Conservation (phyloP, 1,140 invertebrate species). For the Zeugodacus cucurbitae region DNA sequence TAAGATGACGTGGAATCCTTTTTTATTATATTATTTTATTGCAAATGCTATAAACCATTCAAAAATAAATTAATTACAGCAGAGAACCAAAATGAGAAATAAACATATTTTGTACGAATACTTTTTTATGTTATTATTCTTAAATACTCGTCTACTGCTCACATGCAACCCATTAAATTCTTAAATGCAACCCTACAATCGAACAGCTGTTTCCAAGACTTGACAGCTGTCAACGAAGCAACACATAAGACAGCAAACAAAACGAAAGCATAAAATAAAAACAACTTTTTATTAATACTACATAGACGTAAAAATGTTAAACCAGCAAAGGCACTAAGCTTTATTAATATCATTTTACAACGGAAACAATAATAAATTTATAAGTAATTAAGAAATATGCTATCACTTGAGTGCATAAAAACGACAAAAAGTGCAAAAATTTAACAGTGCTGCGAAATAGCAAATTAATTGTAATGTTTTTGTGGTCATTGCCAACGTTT, state of each 20-base stretch:
- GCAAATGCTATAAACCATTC: neutral
- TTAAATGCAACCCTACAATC: neutral
- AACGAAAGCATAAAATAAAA: neutral
- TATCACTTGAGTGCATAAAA: neutral
- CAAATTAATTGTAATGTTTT: neutral
- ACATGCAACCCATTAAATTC: neutral
- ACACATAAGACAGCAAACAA: neutral
- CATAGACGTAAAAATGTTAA: neutral
- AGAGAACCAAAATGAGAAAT: neutral
- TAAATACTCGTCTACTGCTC: too few relatives aligned
- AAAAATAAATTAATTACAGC: neutral
- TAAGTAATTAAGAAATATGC: neutral
- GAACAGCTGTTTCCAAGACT: neutral
- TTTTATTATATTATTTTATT: too few relatives aligned
- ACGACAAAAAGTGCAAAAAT: neutral
- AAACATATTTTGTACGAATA: neutral
- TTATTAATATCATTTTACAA: neutral
- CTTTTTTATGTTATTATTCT: neutral
- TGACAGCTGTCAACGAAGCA: constrained; percentile 11
- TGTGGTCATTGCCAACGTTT: neutral
- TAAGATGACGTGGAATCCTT: too few relatives aligned
- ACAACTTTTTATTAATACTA: neutral
- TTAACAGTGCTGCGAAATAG: neutral
- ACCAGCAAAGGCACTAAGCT: neutral
- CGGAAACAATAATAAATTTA: neutral